Evolutionary conservation across 2,797 vertebrate genomes (phyloP).

Genomic region (Lepilemur ruficaudatus): DNA sequence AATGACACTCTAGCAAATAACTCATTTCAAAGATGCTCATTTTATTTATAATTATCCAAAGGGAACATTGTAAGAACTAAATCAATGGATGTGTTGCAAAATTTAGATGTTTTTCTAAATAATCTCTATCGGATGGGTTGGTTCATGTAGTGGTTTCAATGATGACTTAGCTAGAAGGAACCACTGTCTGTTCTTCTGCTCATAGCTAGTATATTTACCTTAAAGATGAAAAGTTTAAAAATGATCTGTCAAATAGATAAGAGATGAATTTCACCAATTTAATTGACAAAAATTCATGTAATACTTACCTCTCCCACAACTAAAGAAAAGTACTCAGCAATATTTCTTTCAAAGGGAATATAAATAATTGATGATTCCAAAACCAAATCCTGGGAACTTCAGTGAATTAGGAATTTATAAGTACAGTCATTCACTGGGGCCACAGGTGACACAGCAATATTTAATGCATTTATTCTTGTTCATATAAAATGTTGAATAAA

Average conservation of each 20-base stretch:
- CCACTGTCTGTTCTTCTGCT: not conserved
- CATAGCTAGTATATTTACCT: not conserved
- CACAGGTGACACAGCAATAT: not conserved
- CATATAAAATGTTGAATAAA: conserved; percentile 34
- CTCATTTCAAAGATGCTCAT: conserved; percentile 26
- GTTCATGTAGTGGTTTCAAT: not conserved
- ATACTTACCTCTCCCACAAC: not conserved
- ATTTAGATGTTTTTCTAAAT: not conserved
- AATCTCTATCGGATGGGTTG: not conserved
- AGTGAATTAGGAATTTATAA: not conserved
- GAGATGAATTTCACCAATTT: conserved; percentile 4
- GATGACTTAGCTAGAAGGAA: not conserved
- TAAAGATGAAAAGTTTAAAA: conserved; percentile 19
- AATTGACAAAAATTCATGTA: not conserved
- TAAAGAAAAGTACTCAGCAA: not conserved
- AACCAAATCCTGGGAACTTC: not conserved
- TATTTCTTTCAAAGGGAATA: not conserved
- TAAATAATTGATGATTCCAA: not conserved
- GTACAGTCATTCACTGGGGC: not conserved
- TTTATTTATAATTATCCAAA: conserved; percentile 55
- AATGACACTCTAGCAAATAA: conserved; percentile 13
- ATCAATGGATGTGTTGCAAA: conserved; percentile 6
- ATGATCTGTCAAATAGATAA: not conserved
- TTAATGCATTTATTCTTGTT: conserved; percentile 60
- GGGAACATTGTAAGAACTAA: not conserved